Base-by-base conservation (phyloP, 2,113 vertebrate genomes). In the Hucho hucho region DNA sequence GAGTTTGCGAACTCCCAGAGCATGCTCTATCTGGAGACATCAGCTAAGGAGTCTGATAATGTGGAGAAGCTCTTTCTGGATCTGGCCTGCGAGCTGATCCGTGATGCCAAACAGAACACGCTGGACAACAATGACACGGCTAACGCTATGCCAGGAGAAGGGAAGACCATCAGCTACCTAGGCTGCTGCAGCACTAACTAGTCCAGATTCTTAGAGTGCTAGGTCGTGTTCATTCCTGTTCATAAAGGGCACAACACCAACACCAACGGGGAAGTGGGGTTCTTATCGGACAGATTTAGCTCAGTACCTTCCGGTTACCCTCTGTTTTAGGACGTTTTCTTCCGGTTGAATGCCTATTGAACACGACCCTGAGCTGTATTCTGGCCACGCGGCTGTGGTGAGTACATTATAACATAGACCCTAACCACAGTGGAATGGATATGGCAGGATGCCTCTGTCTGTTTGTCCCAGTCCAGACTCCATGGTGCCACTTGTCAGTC, bases 21-120 rank as follows among this genome's bases (percentile, higher is more conserved):
- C 92, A 99, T 99, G 97, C 94, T 97, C 84, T 99, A 99, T 75
- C 88, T 99, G 91, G 98, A 99, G 93, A 99, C 98, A 0, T 99
- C 98, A 0, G 98, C 98, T 72, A 99, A 99, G 86, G 98, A 99
- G 76, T 98, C 97, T 0, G 98, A 99, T 91, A 99, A 99, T 6
- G 98, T 99, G 80, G 98, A 99, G 92, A 99, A 97, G 91, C 97
- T 99, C 79, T 99, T 99, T 90, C 95, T 99, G 86, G 97, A 99
- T 92, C 94, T 99, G 89, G 98, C 98, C 0, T 96, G 96, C 72
- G 93, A 97, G 77, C 90, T 99, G 84, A 99, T 99, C 87, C 94
- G 95, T 1, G 97, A 98, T 81, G 97, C 98, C 84, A 95, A 97
- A 87, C 97, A 97, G 92, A 98, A 98, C 87, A 97, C 96, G 26